Percentiles rank a stretch among this genome's conserved stretches.
These are phyloP conservation scores for Andricus grossulariae DNA, from an alignment of 1,140 invertebrate species.

Conservation along the genomic window DNA sequence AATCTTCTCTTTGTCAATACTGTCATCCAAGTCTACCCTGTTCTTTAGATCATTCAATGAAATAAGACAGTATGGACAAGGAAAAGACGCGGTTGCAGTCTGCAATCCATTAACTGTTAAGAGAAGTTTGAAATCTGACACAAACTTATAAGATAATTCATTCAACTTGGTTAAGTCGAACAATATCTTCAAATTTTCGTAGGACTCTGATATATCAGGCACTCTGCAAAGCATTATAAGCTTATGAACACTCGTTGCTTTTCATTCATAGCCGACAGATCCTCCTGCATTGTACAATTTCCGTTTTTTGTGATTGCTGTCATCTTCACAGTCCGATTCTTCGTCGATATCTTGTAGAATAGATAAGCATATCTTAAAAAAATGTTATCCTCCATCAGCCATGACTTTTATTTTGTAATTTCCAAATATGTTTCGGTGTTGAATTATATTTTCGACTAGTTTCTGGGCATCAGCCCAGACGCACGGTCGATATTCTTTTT, in stretches of 20 bases:
- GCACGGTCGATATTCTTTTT: not conserved
- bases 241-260: slow-evolving; percentile 22
- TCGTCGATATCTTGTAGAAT: not conserved
- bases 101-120: slow-evolving; percentile 34
- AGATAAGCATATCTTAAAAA: slow-evolving; percentile 30
- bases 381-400: slow-evolving; percentile 32
- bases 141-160: slow-evolving; percentile 34
- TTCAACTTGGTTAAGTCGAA: slow-evolving; percentile 31
- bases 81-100: slow-evolving; percentile 35
- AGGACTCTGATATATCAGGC: slow-evolving; percentile 25
- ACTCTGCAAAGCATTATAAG: slow-evolving; percentile 25
- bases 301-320: not conserved
- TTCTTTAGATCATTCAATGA: slow-evolving; percentile 7
- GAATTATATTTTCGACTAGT: slow-evolving; percentile 7
- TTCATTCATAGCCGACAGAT: not conserved
- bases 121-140: slow-evolving; percentile 36
- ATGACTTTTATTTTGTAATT: slow-evolving; percentile 18
- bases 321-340: not conserved
- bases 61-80: slow-evolving; percentile 26
- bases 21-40: not conserved
- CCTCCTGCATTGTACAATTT: not conserved
- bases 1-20: not conserved
- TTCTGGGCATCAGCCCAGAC: slow-evolving; percentile 3
- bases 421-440: not conserved
- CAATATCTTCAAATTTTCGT: slow-evolving; percentile 31